Evolutionary conservation across 1,140 invertebrate species (phyloP), one percentile per base, ranked within the genome.

Genomic region (Drosophila kohkoa): DNA sequence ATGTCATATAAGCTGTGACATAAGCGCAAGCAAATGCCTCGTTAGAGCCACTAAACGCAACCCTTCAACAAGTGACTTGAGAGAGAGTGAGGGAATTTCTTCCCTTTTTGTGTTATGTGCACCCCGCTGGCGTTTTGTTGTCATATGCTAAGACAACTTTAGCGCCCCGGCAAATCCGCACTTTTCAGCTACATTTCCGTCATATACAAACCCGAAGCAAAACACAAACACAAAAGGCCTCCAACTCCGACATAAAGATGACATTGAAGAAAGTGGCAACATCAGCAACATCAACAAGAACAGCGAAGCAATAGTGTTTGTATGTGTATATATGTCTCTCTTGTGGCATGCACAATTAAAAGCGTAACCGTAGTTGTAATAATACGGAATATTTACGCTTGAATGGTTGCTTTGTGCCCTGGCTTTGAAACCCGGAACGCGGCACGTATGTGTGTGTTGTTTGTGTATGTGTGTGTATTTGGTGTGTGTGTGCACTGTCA

Each of bases 371-470:
- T 82, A 88, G 83, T 82, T 83, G 83, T 80, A 81, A 83, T 89
- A 79, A 87, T 81, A 81, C 85, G 81, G 70, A 88, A 89, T 89
- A 77, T 85, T 88, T 85, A 90, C 85, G 88, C 85, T 81, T 82
- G 79, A 89, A 89, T 81, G 85, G 77, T 48, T 76, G 81, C 85
- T 88, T 88, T 88, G 83, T 88, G 85, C 62, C 51, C 16, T 15
- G 38, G 16, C 30, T 41, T 51, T 10, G 35, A 54, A 45, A 30
- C 16, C 49, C 49, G 60, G 35, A 45, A 45, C 35, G 13, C 30
- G 51, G 51, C 6, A 54, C 35, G 6, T 32, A 6, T 54, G 2
- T 54, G 51, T 20, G 7, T 10, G 15, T 8, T n/a, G n/a, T n/a
- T n/a, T n/a, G n/a, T n/a, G n/a, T n/a, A n/a, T n/a, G n/a, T n/a